Base-by-base conservation (phyloP, 1,140 invertebrate genomes). In the Bilobella aurantiaca region DNA sequence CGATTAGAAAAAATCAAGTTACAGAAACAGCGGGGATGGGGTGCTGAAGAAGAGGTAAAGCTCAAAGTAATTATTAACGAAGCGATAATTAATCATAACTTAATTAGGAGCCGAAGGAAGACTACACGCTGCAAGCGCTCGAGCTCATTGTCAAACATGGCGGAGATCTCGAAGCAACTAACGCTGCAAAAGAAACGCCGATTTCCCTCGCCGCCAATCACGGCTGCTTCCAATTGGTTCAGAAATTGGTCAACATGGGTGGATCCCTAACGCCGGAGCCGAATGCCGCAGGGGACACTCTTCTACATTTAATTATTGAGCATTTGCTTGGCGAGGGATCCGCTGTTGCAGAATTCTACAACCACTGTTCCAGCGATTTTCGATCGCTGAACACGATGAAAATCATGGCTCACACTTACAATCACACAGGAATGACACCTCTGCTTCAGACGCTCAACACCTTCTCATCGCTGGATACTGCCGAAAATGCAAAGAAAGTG, bases 381-480 rank as follows among this genome's bases (percentile, higher is more conserved):
- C 25, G 34, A 2, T 32, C 16, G 30, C 14, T 65, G 18, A 18
- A 3, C 1, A 27, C 37, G 1, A 25, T 68, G 29, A 37, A 29
- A 31, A 21, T 59, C 18, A 71, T 71, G 69, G 58, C 32, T 1
- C 37, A 62, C 2, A 59, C 27, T 0, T 27, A 37, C 1, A 68
- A 71, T 28, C 61, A 61, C 30, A 23, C 27, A 0, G 69, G 69
- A 8, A 21, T 56, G 16, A 67, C 69, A 1, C 69, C 69, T 0
- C 30, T 71, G 2, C 30, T 68, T 0, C 25, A 64, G 5, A n/a
- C 60, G 34, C 32, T 68, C 32, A 1, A 1, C 3, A 31, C 47
- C 3, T 30, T 31, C 28, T 31, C 47, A 2, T 32, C 8, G 3
- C 5, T 23, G 16, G 21, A 42, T 16, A 18, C 57, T 23, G 47